These are phyloP conservation scores for Eilema caniola DNA, from an alignment of 2,888 invertebrate species.

Conservation along the genomic window DNA sequence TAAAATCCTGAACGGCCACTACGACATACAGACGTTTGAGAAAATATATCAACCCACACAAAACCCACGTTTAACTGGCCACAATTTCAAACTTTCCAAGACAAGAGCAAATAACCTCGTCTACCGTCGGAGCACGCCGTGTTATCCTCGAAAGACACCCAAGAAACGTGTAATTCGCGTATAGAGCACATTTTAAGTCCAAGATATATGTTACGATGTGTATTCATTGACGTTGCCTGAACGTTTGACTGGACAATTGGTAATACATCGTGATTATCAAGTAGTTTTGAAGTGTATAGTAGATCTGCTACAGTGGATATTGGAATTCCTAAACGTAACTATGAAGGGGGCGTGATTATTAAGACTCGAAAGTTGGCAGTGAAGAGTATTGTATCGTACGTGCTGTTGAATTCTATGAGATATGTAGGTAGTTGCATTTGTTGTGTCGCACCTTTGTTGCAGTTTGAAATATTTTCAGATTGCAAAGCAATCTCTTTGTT, in stretches of 20 bases:
- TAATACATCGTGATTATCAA: not conserved
- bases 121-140: too few relatives aligned
- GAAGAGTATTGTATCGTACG: not conserved
- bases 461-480: not conserved
- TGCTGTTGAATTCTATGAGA: not conserved
- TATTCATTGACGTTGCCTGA: not conserved
- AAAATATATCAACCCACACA: too few relatives aligned
- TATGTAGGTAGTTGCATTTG: not conserved
- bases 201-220: too few relatives aligned
- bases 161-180: too few relatives aligned
- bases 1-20: too few relatives aligned
- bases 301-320: not conserved
- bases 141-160: too few relatives aligned
- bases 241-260: not conserved
- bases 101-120: too few relatives aligned
- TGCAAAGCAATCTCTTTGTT: too few relatives aligned
- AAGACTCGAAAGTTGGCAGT: not conserved
- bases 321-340: conserved; percentile 11
- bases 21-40: too few relatives aligned
- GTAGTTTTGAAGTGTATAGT: not conserved
- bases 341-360: not conserved
- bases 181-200: too few relatives aligned
- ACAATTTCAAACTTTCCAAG: too few relatives aligned
- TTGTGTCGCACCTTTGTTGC: not conserved
- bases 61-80: too few relatives aligned